A percentile compares a stretch with the other conserved stretches of the same genome.
Evolutionary conservation across 2,888 invertebrate species (phyloP).

Genomic region (Seira sanloemensis): DNA sequence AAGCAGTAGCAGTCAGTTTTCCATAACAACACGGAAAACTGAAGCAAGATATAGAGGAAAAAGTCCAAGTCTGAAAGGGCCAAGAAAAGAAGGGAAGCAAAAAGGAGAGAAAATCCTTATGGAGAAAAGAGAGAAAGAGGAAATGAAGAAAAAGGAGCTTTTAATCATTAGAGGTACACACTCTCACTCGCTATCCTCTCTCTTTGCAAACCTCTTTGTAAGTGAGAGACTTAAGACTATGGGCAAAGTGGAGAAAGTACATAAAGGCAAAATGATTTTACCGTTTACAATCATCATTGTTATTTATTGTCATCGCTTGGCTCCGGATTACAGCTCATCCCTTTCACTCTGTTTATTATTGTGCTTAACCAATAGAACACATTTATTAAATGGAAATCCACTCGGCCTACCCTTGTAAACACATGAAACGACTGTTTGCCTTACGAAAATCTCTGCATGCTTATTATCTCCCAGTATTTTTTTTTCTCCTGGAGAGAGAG

Average conservation of each 20-base stretch:
- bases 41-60: too few relatives aligned
- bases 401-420: background rate
- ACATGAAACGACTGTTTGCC: background rate
- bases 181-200: too few relatives aligned
- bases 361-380: constrained; percentile 16
- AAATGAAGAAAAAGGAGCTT: constrained; percentile 13
- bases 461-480: background rate
- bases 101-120: background rate
- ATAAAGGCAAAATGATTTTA: background rate
- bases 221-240: too few relatives aligned
- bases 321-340: background rate
- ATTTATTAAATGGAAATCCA: constrained; percentile 15
- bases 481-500: too few relatives aligned
- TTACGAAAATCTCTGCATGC: background rate
- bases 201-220: too few relatives aligned
- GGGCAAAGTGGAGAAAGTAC: background rate
- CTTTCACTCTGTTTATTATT: constrained; percentile 5
- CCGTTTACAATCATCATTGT: constrained; percentile 12
- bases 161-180: constrained; percentile 16
- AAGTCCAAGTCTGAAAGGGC: too few relatives aligned
- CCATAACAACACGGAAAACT: too few relatives aligned
- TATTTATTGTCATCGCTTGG: constrained; percentile 1
- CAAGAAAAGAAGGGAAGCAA: background rate
- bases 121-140: background rate
- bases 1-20: too few relatives aligned